Conservation (phyloP, 2,113 vertebrate genomes). For the Grantiella picta region DNA sequence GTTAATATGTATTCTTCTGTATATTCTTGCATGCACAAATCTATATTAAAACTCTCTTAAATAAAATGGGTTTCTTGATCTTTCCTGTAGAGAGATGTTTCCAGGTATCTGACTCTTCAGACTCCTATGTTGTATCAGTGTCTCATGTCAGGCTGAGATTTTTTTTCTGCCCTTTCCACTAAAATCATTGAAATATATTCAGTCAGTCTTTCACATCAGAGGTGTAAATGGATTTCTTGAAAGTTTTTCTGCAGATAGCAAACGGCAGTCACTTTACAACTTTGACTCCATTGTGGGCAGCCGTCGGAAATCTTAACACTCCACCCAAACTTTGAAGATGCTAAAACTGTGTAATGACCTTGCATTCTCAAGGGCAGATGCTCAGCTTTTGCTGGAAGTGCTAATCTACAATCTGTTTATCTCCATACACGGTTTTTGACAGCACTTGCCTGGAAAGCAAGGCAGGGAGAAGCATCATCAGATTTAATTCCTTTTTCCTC, state of each 20-base stretch:
- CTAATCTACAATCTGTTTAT: conserved; percentile 46
- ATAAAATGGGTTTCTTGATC: neutral
- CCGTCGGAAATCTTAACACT: conserved; percentile 49
- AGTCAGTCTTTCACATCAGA: conserved; percentile 71
- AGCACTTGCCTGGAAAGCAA: conserved; percentile 43
- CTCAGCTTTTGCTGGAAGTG: conserved; percentile 48
- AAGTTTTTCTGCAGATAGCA: conserved; percentile 66
- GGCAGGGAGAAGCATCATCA: neutral
- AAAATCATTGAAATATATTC: conserved; percentile 71
- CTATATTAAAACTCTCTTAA: neutral
- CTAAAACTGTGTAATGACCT: conserved; percentile 67
- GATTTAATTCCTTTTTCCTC: conserved; percentile 1
- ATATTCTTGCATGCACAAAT: neutral
- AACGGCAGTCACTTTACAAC: conserved; percentile 68
- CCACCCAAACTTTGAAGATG: conserved; percentile 54
- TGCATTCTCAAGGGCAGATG: conserved; percentile 60
- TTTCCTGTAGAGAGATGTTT: conserved; percentile 58
- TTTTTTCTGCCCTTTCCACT: conserved; percentile 38
- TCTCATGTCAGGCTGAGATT: conserved; percentile 43
- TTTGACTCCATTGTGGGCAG: conserved; percentile 64
- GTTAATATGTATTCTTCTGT: neutral
- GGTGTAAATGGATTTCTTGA: conserved; percentile 79
- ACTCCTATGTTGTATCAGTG: neutral
- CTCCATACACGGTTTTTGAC: conserved; percentile 11
- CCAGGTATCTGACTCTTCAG: conserved; percentile 39